Evolutionary conservation across 2,797 vertebrate species (phyloP).

Genomic region (Sebastes taczanowskii): DNA sequence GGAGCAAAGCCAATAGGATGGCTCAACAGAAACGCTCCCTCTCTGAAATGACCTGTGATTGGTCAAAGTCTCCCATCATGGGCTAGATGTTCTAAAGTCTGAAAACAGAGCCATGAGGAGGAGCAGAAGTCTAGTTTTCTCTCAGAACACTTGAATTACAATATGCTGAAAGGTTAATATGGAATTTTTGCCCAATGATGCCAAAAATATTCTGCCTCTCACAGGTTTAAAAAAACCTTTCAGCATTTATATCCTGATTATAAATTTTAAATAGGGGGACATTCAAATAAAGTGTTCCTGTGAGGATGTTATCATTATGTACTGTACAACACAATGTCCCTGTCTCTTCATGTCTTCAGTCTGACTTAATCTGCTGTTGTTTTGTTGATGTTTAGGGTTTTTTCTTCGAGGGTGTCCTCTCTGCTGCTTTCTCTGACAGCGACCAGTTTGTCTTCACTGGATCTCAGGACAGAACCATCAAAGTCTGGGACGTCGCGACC

Average conservation of each 20-base stretch:
- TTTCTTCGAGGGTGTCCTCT: slow-evolving; percentile 81
- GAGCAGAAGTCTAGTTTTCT: no score
- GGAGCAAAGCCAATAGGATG: no score
- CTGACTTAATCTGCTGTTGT: background rate
- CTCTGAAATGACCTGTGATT: no score
- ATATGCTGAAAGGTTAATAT: no score
- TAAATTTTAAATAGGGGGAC: background rate
- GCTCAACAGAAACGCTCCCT: no score
- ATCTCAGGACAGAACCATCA: slow-evolving; percentile 82
- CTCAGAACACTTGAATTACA: no score
- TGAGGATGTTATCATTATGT: background rate
- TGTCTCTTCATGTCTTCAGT: background rate
- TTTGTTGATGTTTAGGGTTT: slow-evolving; percentile 70
- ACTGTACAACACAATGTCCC: background rate
- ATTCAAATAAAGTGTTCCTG: background rate
- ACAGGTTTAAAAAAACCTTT: background rate
- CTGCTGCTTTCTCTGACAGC: slow-evolving; percentile 84
- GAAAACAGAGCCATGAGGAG: no score
- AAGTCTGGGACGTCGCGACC: slow-evolving; percentile 81
- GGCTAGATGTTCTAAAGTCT: no score
- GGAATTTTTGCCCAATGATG: no score
- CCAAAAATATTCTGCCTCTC: no score
- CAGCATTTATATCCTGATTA: background rate
- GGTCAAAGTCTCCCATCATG: no score
- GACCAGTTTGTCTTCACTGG: slow-evolving; percentile 81